These are phyloP conservation scores for Rhynchomys soricoides DNA, from an alignment of 2,113 vertebrate species.

Conservation along the genomic window DNA sequence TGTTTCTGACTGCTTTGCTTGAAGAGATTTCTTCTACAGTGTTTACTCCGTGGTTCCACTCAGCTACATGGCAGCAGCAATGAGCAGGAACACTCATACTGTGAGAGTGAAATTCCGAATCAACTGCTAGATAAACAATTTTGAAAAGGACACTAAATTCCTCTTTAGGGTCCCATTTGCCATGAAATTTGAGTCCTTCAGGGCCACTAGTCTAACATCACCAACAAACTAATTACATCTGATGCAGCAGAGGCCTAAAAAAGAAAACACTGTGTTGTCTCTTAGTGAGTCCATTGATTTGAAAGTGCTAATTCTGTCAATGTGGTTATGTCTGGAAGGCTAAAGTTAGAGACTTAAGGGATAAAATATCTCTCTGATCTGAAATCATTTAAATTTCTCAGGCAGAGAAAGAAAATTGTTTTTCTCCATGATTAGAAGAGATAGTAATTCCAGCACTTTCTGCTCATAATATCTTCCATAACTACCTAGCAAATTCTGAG, in stretches of 20 bases:
- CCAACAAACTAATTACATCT: background rate
- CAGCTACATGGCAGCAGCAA: background rate
- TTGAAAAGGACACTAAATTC: conserved; percentile 3
- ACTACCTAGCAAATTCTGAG: background rate
- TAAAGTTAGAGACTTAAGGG: background rate
- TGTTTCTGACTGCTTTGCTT: background rate
- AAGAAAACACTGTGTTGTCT: background rate
- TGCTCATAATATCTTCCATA: background rate
- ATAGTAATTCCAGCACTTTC: background rate
- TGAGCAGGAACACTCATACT: background rate
- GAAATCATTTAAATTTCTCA: conserved; percentile 13
- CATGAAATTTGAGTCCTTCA: conserved; percentile 17
- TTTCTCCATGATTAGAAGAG: background rate
- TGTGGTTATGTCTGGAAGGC: background rate
- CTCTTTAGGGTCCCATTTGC: conserved; percentile 39
- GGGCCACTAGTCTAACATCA: background rate
- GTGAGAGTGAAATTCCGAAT: background rate
- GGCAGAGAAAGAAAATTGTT: background rate
- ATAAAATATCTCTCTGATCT: background rate
- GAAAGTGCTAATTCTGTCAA: conserved; percentile 18
- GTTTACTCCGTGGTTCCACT: background rate
- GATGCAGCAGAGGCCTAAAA: background rate
- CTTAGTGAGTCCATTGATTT: background rate
- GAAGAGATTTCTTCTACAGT: background rate
- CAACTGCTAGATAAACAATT: conserved; percentile 39